phyloP scores from a whole-genome alignment of 92 coral and sea anemone species.

The Epizoanthus rinbou region DNA sequence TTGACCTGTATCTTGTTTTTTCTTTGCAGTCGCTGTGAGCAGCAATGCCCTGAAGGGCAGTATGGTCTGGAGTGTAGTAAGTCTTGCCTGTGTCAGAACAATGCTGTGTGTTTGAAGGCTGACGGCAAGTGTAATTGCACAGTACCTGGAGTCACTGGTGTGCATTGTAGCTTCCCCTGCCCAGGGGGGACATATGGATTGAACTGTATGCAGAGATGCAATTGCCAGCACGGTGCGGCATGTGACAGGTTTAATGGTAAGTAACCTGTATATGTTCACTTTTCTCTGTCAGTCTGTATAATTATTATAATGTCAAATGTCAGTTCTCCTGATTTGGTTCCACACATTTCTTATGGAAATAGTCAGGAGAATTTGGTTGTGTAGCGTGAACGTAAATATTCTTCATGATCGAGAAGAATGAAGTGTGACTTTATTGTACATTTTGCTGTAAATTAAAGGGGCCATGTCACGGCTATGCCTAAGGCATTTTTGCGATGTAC shows the following conservation, averaged over 20 bases:
- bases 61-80: slow-evolving; percentile 79
- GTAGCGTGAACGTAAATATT: no score
- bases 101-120: slow-evolving; percentile 63
- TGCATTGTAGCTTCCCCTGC: slow-evolving; percentile 83
- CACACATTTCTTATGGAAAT: no score
- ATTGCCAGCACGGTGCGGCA: slow-evolving; percentile 73
- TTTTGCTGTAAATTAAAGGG: no score
- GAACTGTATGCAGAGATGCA: slow-evolving; percentile 65
- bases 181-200: slow-evolving; percentile 77
- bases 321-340: background rate
- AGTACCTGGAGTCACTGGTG: slow-evolving; percentile 83
- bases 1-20: background rate
- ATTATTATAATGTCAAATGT: background rate
- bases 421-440: no score
- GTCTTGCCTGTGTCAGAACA: slow-evolving; percentile 68
- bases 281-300: no score
- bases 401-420: no score
- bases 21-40: slow-evolving; percentile 64
- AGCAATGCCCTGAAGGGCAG: slow-evolving; percentile 67
- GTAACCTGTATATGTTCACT: background rate
- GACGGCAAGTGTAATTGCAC: slow-evolving; percentile 88
- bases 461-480: no score
- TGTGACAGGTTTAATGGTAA: slow-evolving; percentile 83
- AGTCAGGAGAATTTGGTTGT: no score
- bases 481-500: no score